Evolutionary conservation across 2,797 vertebrate species (phyloP).

Genomic region (Pangasius krempfi): DNA sequence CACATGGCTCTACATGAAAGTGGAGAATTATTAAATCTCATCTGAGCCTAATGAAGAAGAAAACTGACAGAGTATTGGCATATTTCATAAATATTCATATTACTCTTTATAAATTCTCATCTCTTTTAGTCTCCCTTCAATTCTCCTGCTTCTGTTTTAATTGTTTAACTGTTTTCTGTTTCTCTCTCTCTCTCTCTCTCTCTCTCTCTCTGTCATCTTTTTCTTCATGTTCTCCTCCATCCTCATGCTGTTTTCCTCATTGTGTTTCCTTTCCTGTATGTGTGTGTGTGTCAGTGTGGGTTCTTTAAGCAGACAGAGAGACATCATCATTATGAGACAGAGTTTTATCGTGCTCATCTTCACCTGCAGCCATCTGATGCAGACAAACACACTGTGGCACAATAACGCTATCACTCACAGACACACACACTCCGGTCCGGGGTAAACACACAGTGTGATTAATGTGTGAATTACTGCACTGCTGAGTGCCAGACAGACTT

Average conservation of each 20-base stretch:
- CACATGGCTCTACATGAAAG: background rate
- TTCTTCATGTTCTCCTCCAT: background rate
- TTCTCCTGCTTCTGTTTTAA: background rate
- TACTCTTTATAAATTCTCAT: background rate
- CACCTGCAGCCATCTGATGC: constrained; percentile 87
- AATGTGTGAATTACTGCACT: background rate
- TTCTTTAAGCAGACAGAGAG: constrained; percentile 87
- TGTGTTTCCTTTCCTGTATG: background rate
- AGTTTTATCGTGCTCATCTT: constrained; percentile 86
- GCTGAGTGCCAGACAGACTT: background rate
- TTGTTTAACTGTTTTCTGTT: background rate
- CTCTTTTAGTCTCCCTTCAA: background rate
- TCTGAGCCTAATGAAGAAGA: background rate
- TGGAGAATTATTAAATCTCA: background rate
- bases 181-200: background rate
- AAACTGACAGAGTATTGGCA: background rate
- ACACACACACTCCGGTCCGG: constrained; percentile 7
- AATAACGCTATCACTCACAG: constrained; percentile 4
- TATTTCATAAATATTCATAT: background rate
- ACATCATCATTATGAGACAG: constrained; percentile 80
- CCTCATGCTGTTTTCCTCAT: background rate
- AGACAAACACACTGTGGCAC: constrained; percentile 83
- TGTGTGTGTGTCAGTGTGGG: constrained; percentile 79
- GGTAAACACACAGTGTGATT: constrained; percentile 14
- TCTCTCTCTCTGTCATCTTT: too few relatives aligned